A percentile compares a stretch with the other conserved stretches of the same genome.
Conservation (phyloP, 1,140 invertebrate genomes). For the Limonius californicus region DNA sequence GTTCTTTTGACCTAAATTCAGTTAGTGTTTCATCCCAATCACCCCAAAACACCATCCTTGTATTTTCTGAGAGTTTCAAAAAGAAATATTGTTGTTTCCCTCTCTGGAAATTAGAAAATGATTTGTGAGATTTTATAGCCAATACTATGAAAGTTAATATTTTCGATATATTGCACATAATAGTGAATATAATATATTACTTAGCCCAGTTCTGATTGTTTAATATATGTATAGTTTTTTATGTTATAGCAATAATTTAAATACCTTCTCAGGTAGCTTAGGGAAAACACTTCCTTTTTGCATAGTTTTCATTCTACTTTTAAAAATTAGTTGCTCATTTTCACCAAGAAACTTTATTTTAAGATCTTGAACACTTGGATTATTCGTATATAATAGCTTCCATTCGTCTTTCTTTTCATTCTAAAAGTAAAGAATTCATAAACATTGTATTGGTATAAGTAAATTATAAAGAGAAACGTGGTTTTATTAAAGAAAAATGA, state of each 20-base stretch:
- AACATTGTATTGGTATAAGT: too few relatives aligned
- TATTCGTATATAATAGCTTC: constrained; percentile 27
- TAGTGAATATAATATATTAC: too few relatives aligned
- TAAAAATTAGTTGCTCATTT: constrained; percentile 29
- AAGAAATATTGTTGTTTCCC: constrained; percentile 23
- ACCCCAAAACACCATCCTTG: constrained; percentile 1
- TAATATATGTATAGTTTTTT: too few relatives aligned
- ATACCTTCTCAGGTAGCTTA: constrained; percentile 29
- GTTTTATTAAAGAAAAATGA: too few relatives aligned
- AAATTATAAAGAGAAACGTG: too few relatives aligned
- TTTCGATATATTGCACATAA: too few relatives aligned
- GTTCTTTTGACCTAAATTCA: constrained; percentile 5
- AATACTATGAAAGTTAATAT: too few relatives aligned
- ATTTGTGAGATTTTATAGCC: too few relatives aligned
- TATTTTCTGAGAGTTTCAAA: constrained; percentile 32
- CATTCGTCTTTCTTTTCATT: constrained; percentile 35
- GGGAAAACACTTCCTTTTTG: constrained; percentile 31
- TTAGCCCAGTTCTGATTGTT: too few relatives aligned
- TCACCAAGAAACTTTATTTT: constrained; percentile 24
- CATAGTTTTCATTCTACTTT: constrained; percentile 34
- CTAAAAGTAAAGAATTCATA: constrained; percentile 23
- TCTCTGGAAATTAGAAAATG: too few relatives aligned
- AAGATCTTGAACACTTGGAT: constrained; percentile 35
- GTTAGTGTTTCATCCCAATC: constrained; percentile 22
- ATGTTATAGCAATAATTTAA: too few relatives aligned